These are phyloP conservation scores for Scomber scombrus DNA, from an alignment of 2,113 vertebrate genomes.

Conservation along the genomic window DNA sequence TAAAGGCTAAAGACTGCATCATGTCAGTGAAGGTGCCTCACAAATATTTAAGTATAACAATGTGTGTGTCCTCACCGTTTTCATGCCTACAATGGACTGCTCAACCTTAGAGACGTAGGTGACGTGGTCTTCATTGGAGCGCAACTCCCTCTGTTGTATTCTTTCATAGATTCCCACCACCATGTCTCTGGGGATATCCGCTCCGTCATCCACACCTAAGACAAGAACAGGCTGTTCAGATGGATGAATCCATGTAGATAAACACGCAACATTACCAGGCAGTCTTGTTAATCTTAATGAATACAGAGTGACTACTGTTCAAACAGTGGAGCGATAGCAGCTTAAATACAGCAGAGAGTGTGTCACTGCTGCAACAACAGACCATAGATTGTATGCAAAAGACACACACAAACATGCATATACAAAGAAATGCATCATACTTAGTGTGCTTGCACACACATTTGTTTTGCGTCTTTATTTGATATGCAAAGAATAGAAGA, in stretches of 20 bases:
- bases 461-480: neutral
- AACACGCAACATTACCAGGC: neutral
- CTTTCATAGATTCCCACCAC: constrained; percentile 98
- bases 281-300: neutral
- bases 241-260: neutral
- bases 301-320: constrained; percentile 13
- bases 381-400: no score
- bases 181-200: constrained; percentile 96
- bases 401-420: neutral
- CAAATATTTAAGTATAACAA: neutral
- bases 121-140: constrained; percentile 98
- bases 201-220: constrained; percentile 95
- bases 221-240: constrained; percentile 21
- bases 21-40: neutral
- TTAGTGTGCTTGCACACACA: neutral
- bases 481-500: neutral
- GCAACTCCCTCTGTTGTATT: constrained; percentile 96
- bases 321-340: neutral
- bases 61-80: constrained; percentile 88
- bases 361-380: constrained; percentile 1
- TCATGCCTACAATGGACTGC: constrained; percentile 99
- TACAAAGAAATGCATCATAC: neutral
- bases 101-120: constrained; percentile 99
- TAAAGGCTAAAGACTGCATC: neutral
- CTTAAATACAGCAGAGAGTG: neutral